Base-by-base conservation (phyloP, 2,113 vertebrate species). In the Montifringilla adamsi region DNA sequence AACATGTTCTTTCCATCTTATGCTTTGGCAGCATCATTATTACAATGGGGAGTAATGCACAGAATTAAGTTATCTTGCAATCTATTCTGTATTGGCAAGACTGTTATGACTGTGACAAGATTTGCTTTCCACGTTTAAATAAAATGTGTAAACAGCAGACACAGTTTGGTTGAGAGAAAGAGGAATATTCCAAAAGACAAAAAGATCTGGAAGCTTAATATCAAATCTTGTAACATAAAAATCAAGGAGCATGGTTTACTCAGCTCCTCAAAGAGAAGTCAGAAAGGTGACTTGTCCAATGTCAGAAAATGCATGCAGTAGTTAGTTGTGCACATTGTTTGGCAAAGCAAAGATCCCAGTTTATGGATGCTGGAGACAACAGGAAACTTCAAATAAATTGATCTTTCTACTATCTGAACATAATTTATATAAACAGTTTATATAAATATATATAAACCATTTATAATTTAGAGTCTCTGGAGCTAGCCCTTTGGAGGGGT, bases 51-150 rank as follows among this genome's bases (percentile, higher is more conserved):
- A 92, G 35, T n/a, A 90, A 81, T 8, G 35, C 26, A 69, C 10
- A 81, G 79, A 90, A 95, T 78, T 88, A 86, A 63, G 44, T 66
- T 93, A 87, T 52, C 80, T 81, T 90, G 17, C 73, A 84, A 81
- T 89, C 72, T 78, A 68, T 26, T 59, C 89, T 81, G 33, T 41
- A 41, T 43, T 88, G 80, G 73, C 83, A 92, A 84, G 59, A 63
- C 39, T 70, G 55, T 83, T 70, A 73, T 0, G 81, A 50, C 68
- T 39, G 35, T 35, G 46, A 94, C 49, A 55, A 89, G 79, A 79
- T 47, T 88, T 60, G 39, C 35, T 90, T 92, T 79, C 79, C 68
- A 77, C 37, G 63, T 70, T 74, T 26, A 22, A 27, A 64, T 46
- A 74, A 73, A 35, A 59, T 5, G 13, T 20, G 33, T 47, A 67